phyloP scores from a whole-genome alignment of 2,797 vertebrate species.

The Bradypodion pumilum region DNA sequence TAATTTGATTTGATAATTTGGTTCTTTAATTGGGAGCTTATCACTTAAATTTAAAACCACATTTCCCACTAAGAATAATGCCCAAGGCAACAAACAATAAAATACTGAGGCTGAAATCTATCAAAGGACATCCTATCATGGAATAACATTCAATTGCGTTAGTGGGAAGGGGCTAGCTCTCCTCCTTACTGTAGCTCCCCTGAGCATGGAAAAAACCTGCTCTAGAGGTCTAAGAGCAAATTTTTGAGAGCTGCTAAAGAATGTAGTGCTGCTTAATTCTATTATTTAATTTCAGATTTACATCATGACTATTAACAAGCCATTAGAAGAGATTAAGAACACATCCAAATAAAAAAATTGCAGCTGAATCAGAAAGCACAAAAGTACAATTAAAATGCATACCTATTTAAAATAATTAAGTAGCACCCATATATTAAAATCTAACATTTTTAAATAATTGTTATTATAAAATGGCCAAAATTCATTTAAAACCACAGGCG shows the following conservation, averaged over 20 bases:
- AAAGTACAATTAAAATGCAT: background rate
- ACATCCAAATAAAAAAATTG: background rate
- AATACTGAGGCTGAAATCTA: no score
- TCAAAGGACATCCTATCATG: no score
- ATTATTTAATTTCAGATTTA: no score
- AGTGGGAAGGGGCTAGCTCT: no score
- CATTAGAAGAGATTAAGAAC: background rate
- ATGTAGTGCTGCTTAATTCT: no score
- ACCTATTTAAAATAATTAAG: background rate
- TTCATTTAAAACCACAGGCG: no score
- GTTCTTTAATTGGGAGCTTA: background rate
- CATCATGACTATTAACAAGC: background rate
- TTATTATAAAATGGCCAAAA: background rate
- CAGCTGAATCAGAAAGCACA: background rate
- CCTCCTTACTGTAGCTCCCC: no score
- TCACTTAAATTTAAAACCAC: background rate
- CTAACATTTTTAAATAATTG: background rate
- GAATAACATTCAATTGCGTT: no score
- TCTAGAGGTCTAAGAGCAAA: no score
- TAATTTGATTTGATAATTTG: background rate
- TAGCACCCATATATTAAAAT: background rate
- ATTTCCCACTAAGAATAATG: background rate
- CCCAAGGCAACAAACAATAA: background rate
- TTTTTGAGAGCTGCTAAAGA: no score
- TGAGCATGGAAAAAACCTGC: no score